Conservation (phyloP, 2,888 invertebrate species). For the Phortica okadai region DNA sequence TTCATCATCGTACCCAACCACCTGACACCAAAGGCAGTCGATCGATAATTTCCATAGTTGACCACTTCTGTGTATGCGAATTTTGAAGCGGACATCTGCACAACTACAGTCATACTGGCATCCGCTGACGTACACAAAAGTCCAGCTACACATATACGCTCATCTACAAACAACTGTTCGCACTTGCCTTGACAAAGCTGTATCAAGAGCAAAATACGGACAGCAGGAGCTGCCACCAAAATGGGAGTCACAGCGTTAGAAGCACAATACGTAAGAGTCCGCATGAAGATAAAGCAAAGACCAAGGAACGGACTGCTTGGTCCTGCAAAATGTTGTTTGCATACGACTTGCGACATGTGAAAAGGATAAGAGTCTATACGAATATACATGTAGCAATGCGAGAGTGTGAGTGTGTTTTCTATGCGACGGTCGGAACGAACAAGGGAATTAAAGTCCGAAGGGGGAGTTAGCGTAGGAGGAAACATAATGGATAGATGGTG, state of each 20-base stretch:
- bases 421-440: slow-evolving; percentile 53
- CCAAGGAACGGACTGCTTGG: slow-evolving; percentile 57
- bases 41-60: slow-evolving; percentile 77
- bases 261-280: slow-evolving; percentile 71
- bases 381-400: slow-evolving; percentile 36
- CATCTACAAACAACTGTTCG: slow-evolving; percentile 50
- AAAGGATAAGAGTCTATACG: slow-evolving; percentile 58
- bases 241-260: slow-evolving; percentile 40
- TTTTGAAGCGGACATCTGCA: slow-evolving; percentile 73
- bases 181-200: slow-evolving; percentile 62
- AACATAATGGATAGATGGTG: slow-evolving; percentile 62
- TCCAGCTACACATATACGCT: slow-evolving; percentile 56
- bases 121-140: slow-evolving; percentile 64
- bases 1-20: slow-evolving; percentile 69
- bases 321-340: slow-evolving; percentile 75
- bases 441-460: slow-evolving; percentile 63
- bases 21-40: slow-evolving; percentile 74
- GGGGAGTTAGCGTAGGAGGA: slow-evolving; percentile 52
- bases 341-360: slow-evolving; percentile 75
- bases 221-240: slow-evolving; percentile 54
- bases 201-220: slow-evolving; percentile 55
- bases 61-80: slow-evolving; percentile 74
- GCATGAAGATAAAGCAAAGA: slow-evolving; percentile 61
- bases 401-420: slow-evolving; percentile 40
- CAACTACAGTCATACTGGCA: slow-evolving; percentile 59